Conservation (phyloP, 2,888 invertebrate species). For the Lepetodrilus schrolli region DNA sequence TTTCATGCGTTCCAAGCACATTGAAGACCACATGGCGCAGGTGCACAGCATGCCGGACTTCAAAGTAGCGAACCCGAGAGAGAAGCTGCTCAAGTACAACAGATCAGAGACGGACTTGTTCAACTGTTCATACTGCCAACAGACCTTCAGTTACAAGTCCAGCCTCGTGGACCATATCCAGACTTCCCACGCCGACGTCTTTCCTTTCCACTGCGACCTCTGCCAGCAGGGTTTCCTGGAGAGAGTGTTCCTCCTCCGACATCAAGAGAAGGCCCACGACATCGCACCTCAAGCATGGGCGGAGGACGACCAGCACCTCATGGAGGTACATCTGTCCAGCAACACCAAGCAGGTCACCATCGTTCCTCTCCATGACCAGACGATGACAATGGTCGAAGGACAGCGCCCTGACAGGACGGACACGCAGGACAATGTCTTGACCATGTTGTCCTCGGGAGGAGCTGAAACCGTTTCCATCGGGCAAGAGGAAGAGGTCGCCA, state of each 20-base stretch:
- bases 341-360: not conserved
- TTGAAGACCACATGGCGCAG: conserved; percentile 58
- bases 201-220: conserved; percentile 53
- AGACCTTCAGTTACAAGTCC: conserved; percentile 57
- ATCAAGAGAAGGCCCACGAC: conserved; percentile 52
- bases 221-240: conserved; percentile 63
- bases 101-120: conserved; percentile 50
- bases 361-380: not conserved
- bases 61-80: conserved; percentile 32
- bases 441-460: not conserved
- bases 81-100: conserved; percentile 51
- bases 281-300: conserved; percentile 32
- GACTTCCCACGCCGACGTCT: conserved; percentile 51
- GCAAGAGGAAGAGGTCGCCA: conserved; percentile 8
- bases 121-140: conserved; percentile 56
- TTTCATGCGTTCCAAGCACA: conserved; percentile 45
- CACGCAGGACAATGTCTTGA: not conserved
- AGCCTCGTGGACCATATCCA: conserved; percentile 62
- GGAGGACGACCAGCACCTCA: conserved; percentile 19
- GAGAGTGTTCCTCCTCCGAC: conserved; percentile 50
- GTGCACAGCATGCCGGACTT: conserved; percentile 46
- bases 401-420: not conserved
- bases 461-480: not conserved
- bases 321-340: not conserved
- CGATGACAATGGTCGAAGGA: not conserved